A percentile compares a stretch with the other conserved stretches of the same genome.
Evolutionary conservation across 92 coral and sea anemone genomes (phyloP).

Genomic region (Meandrina meandrites): DNA sequence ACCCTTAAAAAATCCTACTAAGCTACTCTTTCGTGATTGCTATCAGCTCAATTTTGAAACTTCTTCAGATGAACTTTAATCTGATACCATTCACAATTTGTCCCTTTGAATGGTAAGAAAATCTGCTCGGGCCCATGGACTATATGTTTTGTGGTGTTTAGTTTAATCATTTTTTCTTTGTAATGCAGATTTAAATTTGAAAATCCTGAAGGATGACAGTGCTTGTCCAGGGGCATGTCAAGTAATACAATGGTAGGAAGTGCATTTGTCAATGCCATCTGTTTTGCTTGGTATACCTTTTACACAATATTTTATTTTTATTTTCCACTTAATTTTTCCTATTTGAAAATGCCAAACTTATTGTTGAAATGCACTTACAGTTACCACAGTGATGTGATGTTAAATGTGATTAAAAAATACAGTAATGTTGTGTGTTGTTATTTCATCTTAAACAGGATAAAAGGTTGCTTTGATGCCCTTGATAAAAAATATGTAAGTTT

Average conservation of each 20-base stretch:
- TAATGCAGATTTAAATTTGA: conserved; percentile 81
- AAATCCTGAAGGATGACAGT: conserved; percentile 95
- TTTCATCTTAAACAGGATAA: conserved; percentile 69
- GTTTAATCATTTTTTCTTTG: not conserved
- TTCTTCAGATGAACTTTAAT: too few relatives aligned
- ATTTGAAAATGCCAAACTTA: too few relatives aligned
- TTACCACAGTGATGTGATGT: not conserved
- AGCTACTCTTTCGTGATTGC: too few relatives aligned
- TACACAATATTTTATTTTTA: too few relatives aligned
- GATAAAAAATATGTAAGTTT: conserved; percentile 91
- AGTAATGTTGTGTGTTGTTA: not conserved
- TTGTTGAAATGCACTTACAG: not conserved
- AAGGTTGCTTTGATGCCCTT: conserved; percentile 96
- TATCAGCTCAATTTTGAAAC: too few relatives aligned
- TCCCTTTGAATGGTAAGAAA: too few relatives aligned
- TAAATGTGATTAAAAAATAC: not conserved
- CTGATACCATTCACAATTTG: too few relatives aligned
- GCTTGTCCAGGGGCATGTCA: conserved; percentile 98
- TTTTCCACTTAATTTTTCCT: too few relatives aligned
- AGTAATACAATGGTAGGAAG: conserved; percentile 90
- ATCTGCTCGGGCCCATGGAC: too few relatives aligned
- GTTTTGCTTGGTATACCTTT: not conserved
- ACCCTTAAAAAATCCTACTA: too few relatives aligned
- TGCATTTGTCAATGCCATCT: not conserved
- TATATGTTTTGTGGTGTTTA: too few relatives aligned